These are phyloP conservation scores for Phrixothrix hirtus DNA, from an alignment of 2,888 invertebrate species.

Conservation along the genomic window DNA sequence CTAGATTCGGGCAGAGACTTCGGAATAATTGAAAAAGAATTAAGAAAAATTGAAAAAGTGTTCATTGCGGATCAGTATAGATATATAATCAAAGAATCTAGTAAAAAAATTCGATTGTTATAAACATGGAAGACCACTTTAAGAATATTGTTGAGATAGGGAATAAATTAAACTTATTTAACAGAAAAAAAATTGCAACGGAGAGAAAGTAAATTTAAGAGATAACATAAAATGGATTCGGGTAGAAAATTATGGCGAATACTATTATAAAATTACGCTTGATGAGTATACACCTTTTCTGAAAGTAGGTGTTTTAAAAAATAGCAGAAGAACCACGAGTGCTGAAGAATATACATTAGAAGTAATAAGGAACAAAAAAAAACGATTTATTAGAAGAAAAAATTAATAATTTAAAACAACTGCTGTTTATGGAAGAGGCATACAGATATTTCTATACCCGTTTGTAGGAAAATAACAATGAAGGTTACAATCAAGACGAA, in stretches of 20 bases:
- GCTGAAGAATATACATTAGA: no score
- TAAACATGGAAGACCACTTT: no score
- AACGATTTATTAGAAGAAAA: constrained; percentile 1
- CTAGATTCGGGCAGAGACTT: constrained; percentile 1
- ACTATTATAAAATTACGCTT: not conserved
- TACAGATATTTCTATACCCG: not conserved
- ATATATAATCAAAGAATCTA: no score
- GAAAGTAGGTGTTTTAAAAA: no score
- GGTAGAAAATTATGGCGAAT: no score
- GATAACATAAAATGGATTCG: constrained; percentile 3
- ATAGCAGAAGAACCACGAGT: no score
- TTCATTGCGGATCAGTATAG: no score
- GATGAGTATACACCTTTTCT: no score
- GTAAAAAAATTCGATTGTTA: not conserved
- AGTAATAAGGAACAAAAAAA: no score
- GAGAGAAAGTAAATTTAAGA: no score
- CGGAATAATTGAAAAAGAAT: not conserved
- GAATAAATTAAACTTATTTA: not conserved
- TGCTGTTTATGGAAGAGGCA: not conserved
- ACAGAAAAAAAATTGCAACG: not conserved
- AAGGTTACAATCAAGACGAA: no score
- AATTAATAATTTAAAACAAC: constrained; percentile 4
- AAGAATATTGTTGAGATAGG: not conserved
- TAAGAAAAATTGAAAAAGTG: not conserved
- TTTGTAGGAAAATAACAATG: no score